Evolutionary conservation across 2,797 vertebrate species (phyloP), one percentile per base, ranked within the genome.

Genomic region (Austrolebias charrua): DNA sequence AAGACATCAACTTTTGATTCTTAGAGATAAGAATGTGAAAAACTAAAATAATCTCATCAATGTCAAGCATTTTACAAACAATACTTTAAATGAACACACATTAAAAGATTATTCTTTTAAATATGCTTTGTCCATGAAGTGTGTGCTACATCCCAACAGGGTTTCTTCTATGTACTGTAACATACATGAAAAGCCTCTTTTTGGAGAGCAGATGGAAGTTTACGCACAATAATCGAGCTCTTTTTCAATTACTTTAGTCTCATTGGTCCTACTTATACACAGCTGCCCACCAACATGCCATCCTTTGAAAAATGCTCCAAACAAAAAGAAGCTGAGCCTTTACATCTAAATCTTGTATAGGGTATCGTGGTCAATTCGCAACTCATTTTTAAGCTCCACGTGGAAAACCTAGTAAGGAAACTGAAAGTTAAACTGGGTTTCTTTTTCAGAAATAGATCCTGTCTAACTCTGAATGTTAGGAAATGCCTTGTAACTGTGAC

Each of bases 211-310:
- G 40, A 80, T 71, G 66, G 82, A 76, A 73, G 79, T 81, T 74
- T 55, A 80, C 69, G 54, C 71, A 75, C 75, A 81, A 77, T 79
- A 75, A 80, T 73, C 33, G 1, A 80, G 73, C 73, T 79, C 74
- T 68, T 75, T 76, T 48, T 69, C 24, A 79, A 84, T 73, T 70
- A 62, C 65, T 60, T 70, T 84, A 81, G 83, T 89, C 88, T 82
- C 69, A 76, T 83, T 88, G 82, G 66, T 67, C 74, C 79, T 53
- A 62, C 72, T 79, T 71, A 84, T 66, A 54, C 60, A 14, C 55
- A 40, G 77, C 24, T 15, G 57, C 33, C 51, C 62, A 52, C 64
- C 66, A 51, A 76, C 66, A 73, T 64, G 64, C 24, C 63, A 65
- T 63, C 63, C 57, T 73, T 74, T 63, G 63, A 72, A 80, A 62